Percentiles rank a stretch among this genome's conserved stretches.
Evolutionary conservation across 2,888 invertebrate genomes (phyloP).

Genomic region (Trichopria drosophilae): DNA sequence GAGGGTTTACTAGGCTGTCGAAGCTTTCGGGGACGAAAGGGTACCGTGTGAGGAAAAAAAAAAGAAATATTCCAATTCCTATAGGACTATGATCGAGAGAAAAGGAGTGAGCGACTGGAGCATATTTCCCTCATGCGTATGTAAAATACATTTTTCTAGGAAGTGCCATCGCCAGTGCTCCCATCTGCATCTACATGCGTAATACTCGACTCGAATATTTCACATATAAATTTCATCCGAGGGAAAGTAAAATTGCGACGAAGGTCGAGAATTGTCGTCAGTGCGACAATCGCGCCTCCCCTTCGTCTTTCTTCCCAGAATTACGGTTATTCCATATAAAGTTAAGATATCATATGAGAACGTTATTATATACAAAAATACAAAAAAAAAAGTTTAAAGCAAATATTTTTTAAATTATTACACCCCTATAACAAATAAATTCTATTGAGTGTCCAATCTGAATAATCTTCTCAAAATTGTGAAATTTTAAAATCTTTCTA

Average conservation of each 20-base stretch:
- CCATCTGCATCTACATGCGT: constrained; percentile 52
- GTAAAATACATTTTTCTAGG: constrained; percentile 50
- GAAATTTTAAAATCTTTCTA: too few species aligned
- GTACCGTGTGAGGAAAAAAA: background rate
- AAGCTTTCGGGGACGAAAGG: constrained; percentile 33
- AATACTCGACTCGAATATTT: constrained; percentile 51
- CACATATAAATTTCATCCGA: constrained; percentile 53
- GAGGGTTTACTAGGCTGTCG: constrained; percentile 33
- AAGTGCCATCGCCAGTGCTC: constrained; percentile 49
- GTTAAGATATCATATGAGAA: too few species aligned
- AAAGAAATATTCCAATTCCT: background rate
- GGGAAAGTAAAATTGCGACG: constrained; percentile 39
- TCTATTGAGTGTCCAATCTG: too few species aligned
- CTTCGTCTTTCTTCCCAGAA: constrained; percentile 9
- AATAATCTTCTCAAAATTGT: too few species aligned
- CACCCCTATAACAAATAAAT: too few species aligned
- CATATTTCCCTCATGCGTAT: constrained; percentile 38
- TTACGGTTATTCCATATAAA: too few species aligned
- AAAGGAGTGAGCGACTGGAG: constrained; percentile 42
- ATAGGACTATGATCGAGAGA: constrained; percentile 29
- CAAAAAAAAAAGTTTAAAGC: too few species aligned
- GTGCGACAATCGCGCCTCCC: constrained; percentile 27
- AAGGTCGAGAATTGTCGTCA: constrained; percentile 34
- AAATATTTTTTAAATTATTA: too few species aligned
- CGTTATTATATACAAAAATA: too few species aligned